These are phyloP conservation scores for Diachasma alloeum DNA, from an alignment of 1,140 invertebrate species.

Conservation along the genomic window DNA sequence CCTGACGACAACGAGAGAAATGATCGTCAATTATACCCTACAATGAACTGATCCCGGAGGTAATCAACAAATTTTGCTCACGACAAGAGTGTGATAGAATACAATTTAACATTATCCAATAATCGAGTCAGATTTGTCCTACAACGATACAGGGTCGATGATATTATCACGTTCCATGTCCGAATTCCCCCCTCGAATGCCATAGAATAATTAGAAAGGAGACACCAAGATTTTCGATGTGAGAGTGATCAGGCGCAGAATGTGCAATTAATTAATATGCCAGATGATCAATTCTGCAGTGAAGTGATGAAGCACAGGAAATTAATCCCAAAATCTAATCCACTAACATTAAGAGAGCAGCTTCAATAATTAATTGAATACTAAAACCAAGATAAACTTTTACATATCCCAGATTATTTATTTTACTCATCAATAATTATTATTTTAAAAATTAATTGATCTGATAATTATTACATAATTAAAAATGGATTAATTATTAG, in stretches of 20 bases:
- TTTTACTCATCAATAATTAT: too few species aligned
- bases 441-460: too few species aligned
- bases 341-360: too few species aligned
- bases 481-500: too few species aligned
- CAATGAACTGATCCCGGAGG: conserved; percentile 31
- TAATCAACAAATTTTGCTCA: conserved; percentile 7
- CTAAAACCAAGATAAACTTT: too few species aligned
- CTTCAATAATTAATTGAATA: too few species aligned
- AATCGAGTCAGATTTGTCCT: neutral
- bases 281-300: neutral
- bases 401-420: too few species aligned
- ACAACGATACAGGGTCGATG: neutral
- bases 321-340: neutral
- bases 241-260: neutral
- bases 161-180: neutral
- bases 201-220: neutral
- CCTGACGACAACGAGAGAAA: conserved; percentile 49
- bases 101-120: conserved; percentile 13
- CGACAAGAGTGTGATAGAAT: conserved; percentile 23
- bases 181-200: too few species aligned
- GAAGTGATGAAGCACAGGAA: neutral
- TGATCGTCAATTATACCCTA: conserved; percentile 51
- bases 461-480: too few species aligned
- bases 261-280: neutral
- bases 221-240: too few species aligned